Conservation (phyloP, 2,113 vertebrate genomes). For the Eublepharis macularius region DNA sequence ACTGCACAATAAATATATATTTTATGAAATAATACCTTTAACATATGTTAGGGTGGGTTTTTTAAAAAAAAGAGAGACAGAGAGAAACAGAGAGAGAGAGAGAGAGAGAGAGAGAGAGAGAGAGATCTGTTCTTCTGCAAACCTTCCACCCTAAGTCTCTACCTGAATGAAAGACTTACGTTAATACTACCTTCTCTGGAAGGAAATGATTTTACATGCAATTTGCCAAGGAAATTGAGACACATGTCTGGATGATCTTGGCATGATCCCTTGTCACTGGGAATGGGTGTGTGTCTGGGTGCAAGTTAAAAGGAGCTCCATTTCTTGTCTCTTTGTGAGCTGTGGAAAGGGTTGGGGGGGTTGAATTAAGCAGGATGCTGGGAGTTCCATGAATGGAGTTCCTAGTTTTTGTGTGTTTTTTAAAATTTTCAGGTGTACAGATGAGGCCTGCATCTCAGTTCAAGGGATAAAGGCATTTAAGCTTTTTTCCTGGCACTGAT, state of each 20-base stretch:
- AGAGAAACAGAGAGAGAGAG: neutral
- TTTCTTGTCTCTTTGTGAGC: too few species aligned
- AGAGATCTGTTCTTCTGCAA: slow-evolving; percentile 37
- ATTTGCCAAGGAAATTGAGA: neutral
- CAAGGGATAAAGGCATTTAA: too few species aligned
- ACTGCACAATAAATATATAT: slow-evolving; percentile 67
- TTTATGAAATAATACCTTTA: slow-evolving; percentile 72
- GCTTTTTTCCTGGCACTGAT: too few species aligned
- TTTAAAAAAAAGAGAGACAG: neutral
- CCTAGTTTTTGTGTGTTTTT: too few species aligned
- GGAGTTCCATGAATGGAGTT: too few species aligned
- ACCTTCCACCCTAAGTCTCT: slow-evolving; percentile 28
- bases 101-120: too few species aligned
- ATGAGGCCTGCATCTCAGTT: too few species aligned
- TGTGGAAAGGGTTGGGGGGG: too few species aligned
- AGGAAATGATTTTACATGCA: slow-evolving; percentile 13
- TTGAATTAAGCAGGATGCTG: too few species aligned
- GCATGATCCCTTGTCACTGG: neutral
- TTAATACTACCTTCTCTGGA: slow-evolving; percentile 16
- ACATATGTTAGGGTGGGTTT: slow-evolving; percentile 51
- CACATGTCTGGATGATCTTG: neutral
- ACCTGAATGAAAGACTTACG: slow-evolving; percentile 27
- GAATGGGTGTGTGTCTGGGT: neutral
- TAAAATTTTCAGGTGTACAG: too few species aligned
- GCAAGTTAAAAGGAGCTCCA: neutral